phyloP scores from a whole-genome alignment of 37 sponge, comb jelly and placozoan genomes.

The Amphimedon queenslandica region DNA sequence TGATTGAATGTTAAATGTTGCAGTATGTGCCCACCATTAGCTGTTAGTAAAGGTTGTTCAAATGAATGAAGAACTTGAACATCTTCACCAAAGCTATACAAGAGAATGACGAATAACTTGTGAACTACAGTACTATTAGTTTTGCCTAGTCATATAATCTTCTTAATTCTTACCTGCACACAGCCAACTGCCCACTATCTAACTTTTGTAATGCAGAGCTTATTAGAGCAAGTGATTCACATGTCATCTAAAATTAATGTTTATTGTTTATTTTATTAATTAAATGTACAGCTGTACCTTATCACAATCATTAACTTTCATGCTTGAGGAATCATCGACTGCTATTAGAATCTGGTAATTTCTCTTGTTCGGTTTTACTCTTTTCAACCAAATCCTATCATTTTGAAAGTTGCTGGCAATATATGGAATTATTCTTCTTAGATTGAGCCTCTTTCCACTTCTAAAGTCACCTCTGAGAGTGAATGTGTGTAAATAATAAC shows the following conservation, averaged over 20 bases:
- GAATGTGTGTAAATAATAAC: too few relatives aligned
- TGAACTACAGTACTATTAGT: neutral
- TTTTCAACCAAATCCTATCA: conserved; percentile 91
- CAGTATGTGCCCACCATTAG: conserved; percentile 57
- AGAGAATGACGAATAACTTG: neutral
- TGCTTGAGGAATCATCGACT: conserved; percentile 91
- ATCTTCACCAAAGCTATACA: conserved; percentile 66
- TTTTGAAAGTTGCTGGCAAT: conserved; percentile 95
- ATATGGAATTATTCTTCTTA: conserved; percentile 92
- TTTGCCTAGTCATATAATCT: neutral
- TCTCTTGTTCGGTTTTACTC: conserved; percentile 83
- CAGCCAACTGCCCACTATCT: conserved; percentile 84
- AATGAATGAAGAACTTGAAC: conserved; percentile 67
- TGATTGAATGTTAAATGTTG: conserved; percentile 75
- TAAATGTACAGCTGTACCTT: conserved; percentile 30
- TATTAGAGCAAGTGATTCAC: conserved; percentile 85
- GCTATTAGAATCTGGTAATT: conserved; percentile 92
- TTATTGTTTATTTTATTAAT: neutral
- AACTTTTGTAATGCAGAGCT: conserved; percentile 79
- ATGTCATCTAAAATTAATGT: conserved; percentile 82
- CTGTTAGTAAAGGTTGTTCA: conserved; percentile 64
- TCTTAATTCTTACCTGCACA: conserved; percentile 54
- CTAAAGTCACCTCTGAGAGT: conserved; percentile 84
- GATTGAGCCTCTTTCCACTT: conserved; percentile 95
- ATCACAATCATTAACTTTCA: conserved; percentile 69